Conservation (phyloP, 30 jellyfish, hydroid and myxozoan species). For the Hydra vulgaris region DNA sequence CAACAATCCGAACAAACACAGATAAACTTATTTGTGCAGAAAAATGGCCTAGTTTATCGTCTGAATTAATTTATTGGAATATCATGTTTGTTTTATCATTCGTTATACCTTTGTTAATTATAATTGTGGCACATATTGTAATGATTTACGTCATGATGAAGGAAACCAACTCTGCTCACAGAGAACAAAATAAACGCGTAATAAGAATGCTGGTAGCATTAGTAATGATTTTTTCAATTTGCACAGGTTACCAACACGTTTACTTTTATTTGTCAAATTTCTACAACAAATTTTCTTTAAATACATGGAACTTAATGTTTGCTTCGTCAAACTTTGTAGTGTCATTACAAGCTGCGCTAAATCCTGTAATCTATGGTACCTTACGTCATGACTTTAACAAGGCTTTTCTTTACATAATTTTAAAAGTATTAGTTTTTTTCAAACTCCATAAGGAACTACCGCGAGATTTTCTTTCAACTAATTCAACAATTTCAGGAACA, state of each 20-base stretch:
- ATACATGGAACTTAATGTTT: constrained; percentile 1
- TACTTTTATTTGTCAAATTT: constrained; percentile 30
- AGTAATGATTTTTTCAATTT: constrained; percentile 65
- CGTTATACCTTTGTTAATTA: constrained; percentile 48
- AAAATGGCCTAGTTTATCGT: constrained; percentile 25
- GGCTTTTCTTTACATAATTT: constrained; percentile 24
- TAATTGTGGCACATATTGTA: constrained; percentile 52
- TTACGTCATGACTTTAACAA: constrained; percentile 67
- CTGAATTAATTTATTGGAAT: constrained; percentile 45
- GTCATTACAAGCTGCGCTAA: constrained; percentile 41
- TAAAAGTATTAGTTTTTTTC: not conserved
- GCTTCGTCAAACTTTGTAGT: constrained; percentile 25
- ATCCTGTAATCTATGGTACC: constrained; percentile 85
- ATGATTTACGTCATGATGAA: constrained; percentile 36
- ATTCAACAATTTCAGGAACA: not conserved
- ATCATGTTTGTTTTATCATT: constrained; percentile 52
- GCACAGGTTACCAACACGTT: constrained; percentile 87
- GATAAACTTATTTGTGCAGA: constrained; percentile 56
- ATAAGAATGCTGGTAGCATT: constrained; percentile 75
- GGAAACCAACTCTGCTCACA: constrained; percentile 33
- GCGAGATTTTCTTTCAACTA: not conserved
- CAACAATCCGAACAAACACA: not conserved
- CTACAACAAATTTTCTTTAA: not conserved
- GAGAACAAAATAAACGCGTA: constrained; percentile 62
- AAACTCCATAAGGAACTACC: constrained; percentile 13